These are phyloP conservation scores for Leucophenga varia DNA, from an alignment of 1,140 invertebrate genomes.

Conservation along the genomic window DNA sequence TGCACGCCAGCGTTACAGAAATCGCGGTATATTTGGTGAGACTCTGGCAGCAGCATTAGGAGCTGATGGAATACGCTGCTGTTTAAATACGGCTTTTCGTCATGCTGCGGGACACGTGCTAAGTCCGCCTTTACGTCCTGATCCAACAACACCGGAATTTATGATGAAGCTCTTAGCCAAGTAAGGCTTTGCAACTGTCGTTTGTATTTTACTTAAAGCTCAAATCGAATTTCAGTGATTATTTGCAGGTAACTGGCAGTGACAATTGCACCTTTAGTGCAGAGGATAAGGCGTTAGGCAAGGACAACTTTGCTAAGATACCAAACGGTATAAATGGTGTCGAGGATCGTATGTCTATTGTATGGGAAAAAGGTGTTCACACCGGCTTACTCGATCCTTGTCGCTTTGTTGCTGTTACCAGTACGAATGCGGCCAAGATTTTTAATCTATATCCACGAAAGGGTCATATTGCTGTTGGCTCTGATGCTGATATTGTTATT, in stretches of 20 bases:
- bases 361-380: constrained; percentile 95
- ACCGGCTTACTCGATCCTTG: constrained; percentile 82
- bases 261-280: constrained; percentile 94
- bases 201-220: neutral
- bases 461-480: constrained; percentile 84
- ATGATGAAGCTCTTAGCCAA: constrained; percentile 81
- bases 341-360: constrained; percentile 90
- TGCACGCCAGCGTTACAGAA: constrained; percentile 57
- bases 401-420: constrained; percentile 92
- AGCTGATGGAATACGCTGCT: constrained; percentile 43
- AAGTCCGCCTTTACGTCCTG: constrained; percentile 78
- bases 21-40: constrained; percentile 72
- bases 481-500: constrained; percentile 94
- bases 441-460: constrained; percentile 96
- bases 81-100: constrained; percentile 41
- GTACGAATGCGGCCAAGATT: constrained; percentile 90
- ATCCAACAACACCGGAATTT: constrained; percentile 69
- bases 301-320: constrained; percentile 89
- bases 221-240: constrained; percentile 71
- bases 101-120: constrained; percentile 61
- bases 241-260: constrained; percentile 85
- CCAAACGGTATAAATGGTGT: constrained; percentile 97
- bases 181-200: constrained; percentile 64
- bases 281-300: constrained; percentile 84
- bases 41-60: constrained; percentile 73